Conservation (phyloP, 2,113 vertebrate genomes). For the Rynchops niger region DNA sequence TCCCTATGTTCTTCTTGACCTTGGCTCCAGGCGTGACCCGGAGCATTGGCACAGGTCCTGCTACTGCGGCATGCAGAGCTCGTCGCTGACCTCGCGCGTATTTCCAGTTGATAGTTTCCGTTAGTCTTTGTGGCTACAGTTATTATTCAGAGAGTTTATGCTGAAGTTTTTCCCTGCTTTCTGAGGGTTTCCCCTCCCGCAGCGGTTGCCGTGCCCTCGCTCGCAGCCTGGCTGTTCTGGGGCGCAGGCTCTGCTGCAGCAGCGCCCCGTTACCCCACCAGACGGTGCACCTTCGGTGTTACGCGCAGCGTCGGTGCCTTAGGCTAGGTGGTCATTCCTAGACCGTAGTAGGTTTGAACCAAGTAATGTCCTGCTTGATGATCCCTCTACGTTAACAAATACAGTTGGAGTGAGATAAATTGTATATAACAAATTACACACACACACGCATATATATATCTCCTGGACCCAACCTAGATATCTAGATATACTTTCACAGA, state of each 20-base stretch:
- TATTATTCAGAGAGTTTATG: neutral
- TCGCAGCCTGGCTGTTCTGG: neutral
- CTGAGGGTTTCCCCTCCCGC: neutral
- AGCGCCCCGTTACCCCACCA: neutral
- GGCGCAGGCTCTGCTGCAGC: neutral
- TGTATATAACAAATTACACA: too few relatives aligned
- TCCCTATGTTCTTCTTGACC: neutral
- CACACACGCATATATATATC: neutral
- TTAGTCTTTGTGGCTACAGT: neutral
- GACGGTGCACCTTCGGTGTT: neutral
- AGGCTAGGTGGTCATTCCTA: neutral
- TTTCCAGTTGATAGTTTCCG: too few relatives aligned
- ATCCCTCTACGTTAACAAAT: neutral
- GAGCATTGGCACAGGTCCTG: neutral
- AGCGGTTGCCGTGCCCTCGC: neutral
- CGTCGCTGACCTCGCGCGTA: accelerated
- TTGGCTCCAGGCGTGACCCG: neutral
- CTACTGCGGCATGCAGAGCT: neutral
- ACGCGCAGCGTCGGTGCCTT: accelerated
- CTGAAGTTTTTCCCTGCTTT: neutral
- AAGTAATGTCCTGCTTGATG: neutral
- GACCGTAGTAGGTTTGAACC: neutral
- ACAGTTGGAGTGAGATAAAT: neutral
- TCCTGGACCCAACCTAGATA: neutral
- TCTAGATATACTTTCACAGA: neutral